These are phyloP conservation scores for Drosophila mayaguana DNA, from an alignment of 2,888 invertebrate species.

Conservation along the genomic window DNA sequence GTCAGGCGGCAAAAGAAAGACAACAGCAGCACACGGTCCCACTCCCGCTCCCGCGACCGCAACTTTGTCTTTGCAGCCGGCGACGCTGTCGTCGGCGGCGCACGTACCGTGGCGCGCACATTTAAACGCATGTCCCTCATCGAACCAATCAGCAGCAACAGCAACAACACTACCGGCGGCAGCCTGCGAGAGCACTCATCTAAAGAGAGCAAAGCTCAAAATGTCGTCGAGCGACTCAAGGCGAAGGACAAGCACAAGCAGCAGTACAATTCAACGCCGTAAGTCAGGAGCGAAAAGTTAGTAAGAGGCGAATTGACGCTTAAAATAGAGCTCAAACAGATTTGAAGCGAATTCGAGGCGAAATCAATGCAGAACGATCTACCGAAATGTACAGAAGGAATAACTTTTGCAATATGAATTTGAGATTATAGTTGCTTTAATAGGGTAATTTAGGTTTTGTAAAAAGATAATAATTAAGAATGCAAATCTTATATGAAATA, in stretches of 20 bases:
- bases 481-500: too few relatives aligned
- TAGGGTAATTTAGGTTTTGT: not conserved
- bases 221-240: conserved; percentile 39
- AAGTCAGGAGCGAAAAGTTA: conserved; percentile 35
- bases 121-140: conserved; percentile 65
- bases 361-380: too few relatives aligned
- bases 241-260: conserved; percentile 37
- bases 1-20: conserved; percentile 42
- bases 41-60: conserved; percentile 42
- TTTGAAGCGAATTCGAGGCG: too few relatives aligned
- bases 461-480: too few relatives aligned
- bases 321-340: not conserved
- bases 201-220: conserved; percentile 37
- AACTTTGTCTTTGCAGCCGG: conserved; percentile 48
- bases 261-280: conserved; percentile 64
- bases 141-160: conserved; percentile 48
- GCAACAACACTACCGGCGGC: not conserved
- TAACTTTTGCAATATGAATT: not conserved
- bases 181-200: conserved; percentile 18
- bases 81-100: conserved; percentile 59
- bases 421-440: not conserved
- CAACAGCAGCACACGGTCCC: conserved; percentile 9
- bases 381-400: too few relatives aligned
- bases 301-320: not conserved
- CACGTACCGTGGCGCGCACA: conserved; percentile 57